Evolutionary conservation across 2,888 invertebrate genomes (phyloP), one percentile per base, ranked within the genome.

Genomic region (Mythimna ferrago): DNA sequence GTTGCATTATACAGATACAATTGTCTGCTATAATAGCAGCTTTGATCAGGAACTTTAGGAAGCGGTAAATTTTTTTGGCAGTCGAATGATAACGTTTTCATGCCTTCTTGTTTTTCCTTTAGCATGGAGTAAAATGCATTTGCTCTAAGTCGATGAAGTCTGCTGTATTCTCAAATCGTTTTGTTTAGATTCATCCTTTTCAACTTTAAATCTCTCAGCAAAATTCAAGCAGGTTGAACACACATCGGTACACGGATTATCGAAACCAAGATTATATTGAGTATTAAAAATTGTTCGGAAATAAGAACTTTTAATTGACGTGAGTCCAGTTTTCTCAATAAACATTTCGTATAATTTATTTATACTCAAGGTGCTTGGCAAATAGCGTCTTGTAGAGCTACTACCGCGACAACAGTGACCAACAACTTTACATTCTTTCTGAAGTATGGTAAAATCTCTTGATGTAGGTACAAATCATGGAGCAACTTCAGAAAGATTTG

Each of bases 21-120:
- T 58, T 85, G 82, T 16, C 83, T 72, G 51, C 74, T 78, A 65
- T 81, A 71, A 51, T 71, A 71, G 14, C 73, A 72, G 10, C 62
- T 68, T 60, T 87, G 87, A 58, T 86, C 88, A 38, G 87, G 87
- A 14, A 89, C 71, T 57, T 83, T 85, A 19, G 86, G 88, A 44
- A 89, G 69, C n/a, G 80, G 73, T 10, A 44, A 11, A 11, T 44
- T 44, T 44, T 44, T 44, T 11, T 44, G 44, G 11, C 44, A 44
- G 3, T 44, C 90, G 81, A 90, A 88, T 9, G 84, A 83, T 26
- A 66, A 66, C 38, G 66, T 66, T 58, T 44, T 48, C 57, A 57
- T 64, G 44, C 58, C 76, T 82, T 41, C 83, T 67, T 64, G 72
- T 77, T 57, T 80, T 71, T 86, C 79, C 76, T 80, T 78, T 32